These are phyloP conservation scores for Pachyuromys duprasi DNA, from an alignment of 2,797 vertebrate species.

Conservation along the genomic window DNA sequence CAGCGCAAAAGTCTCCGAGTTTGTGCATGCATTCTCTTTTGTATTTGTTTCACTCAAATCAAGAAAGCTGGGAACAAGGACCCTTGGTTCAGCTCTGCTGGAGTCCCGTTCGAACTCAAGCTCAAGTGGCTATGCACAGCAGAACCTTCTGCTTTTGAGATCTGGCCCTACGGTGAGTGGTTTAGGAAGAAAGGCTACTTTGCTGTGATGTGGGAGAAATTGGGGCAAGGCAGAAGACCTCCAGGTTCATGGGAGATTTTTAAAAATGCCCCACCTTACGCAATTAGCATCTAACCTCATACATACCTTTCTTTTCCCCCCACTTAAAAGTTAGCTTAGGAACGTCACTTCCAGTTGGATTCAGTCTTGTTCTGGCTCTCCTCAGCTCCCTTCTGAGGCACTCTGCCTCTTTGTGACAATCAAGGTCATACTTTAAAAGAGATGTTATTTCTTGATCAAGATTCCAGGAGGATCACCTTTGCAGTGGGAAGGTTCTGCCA, in stretches of 20 bases:
- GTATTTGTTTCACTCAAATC: neutral
- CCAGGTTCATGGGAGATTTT: neutral
- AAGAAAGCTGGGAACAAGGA: neutral
- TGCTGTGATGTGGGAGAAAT: neutral
- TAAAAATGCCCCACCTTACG: neutral
- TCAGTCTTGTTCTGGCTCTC: slow-evolving; percentile 37
- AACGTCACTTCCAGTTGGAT: slow-evolving; percentile 19
- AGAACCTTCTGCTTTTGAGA: neutral
- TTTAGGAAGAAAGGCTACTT: neutral
- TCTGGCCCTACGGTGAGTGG: neutral
- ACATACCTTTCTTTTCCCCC: neutral
- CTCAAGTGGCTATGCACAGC: rapidly evolving
- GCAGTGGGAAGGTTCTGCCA: neutral
- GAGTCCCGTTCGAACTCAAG: neutral
- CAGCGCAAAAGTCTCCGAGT: slow-evolving; percentile 37
- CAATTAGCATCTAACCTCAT: neutral
- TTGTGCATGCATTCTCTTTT: neutral
- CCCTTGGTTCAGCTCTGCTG: neutral
- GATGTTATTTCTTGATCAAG: slow-evolving; percentile 14
- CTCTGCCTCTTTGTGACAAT: neutral
- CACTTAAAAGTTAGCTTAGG: slow-evolving; percentile 30
- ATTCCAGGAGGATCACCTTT: neutral
- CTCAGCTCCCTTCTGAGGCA: neutral
- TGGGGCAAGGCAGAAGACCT: neutral
- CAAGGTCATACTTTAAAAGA: slow-evolving; percentile 56